Conservation (phyloP, 2,797 vertebrate genomes). For the Cossypha heuglini region DNA sequence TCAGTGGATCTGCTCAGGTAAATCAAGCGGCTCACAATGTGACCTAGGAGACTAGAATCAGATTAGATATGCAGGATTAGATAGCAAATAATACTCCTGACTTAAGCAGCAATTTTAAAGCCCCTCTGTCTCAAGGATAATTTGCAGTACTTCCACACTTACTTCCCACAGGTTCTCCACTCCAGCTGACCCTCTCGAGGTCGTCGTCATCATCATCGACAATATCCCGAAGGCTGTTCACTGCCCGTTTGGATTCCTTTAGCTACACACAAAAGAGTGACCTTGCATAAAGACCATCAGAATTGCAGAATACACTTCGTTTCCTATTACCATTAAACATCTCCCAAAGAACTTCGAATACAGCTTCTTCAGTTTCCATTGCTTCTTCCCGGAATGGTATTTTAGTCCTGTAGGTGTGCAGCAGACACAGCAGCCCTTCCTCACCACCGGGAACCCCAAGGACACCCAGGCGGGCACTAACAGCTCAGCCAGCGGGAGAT, state of each 20-base stretch:
- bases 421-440: neutral
- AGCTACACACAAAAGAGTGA: conserved; percentile 73
- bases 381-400: neutral
- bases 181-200: conserved; percentile 93
- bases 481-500: neutral
- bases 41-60: neutral
- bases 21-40: neutral
- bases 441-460: neutral
- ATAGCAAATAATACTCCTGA: neutral
- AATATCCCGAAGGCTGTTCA: conserved; percentile 86
- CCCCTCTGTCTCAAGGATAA: neutral
- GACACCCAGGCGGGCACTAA: neutral
- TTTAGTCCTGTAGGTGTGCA: neutral
- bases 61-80: neutral
- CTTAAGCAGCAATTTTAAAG: neutral
- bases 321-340: neutral
- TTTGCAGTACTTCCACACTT: conserved; percentile 61
- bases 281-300: neutral
- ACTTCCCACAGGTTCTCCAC: conserved; percentile 93
- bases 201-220: conserved; percentile 86
- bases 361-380: neutral
- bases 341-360: neutral
- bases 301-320: fast-evolving
- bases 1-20: neutral
- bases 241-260: conserved; percentile 89